These are phyloP conservation scores for Phymatocera aterrima DNA, from an alignment of 2,888 invertebrate species.

Conservation along the genomic window DNA sequence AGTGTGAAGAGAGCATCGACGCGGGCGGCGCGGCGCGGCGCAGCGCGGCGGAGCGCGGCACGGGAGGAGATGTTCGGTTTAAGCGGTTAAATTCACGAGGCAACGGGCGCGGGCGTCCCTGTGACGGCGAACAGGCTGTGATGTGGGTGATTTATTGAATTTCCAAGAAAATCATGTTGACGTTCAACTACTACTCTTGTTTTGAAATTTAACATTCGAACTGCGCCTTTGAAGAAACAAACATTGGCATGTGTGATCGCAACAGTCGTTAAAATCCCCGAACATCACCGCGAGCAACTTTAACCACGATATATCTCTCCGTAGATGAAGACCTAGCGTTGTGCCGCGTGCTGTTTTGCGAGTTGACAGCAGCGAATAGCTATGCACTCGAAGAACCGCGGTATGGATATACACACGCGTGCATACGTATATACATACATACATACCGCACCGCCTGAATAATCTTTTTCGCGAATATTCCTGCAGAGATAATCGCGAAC, in stretches of 20 bases:
- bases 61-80: conserved; percentile 18
- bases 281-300: conserved; percentile 39
- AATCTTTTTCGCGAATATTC: too few relatives aligned
- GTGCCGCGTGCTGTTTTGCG: neutral
- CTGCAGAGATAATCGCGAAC: too few relatives aligned
- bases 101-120: conserved; percentile 4
- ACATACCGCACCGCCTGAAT: too few relatives aligned
- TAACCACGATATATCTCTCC: conserved; percentile 27
- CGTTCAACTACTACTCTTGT: conserved; percentile 48
- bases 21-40: neutral
- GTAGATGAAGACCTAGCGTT: neutral
- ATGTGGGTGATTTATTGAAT: conserved; percentile 49
- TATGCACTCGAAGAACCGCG: neutral
- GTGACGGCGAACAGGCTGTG: conserved; percentile 39
- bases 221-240: conserved; percentile 58
- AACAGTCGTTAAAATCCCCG: conserved; percentile 51
- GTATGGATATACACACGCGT: too few relatives aligned
- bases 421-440: too few relatives aligned
- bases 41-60: too few relatives aligned
- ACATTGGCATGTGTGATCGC: conserved; percentile 52
- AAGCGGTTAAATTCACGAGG: neutral
- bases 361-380: neutral
- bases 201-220: conserved; percentile 55
- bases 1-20: neutral
- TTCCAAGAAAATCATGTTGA: conserved; percentile 48